Evolutionary conservation across 30 jellyfish, hydroid and myxozoan species (phyloP).

Genomic region (Turritopsis dohrnii): DNA sequence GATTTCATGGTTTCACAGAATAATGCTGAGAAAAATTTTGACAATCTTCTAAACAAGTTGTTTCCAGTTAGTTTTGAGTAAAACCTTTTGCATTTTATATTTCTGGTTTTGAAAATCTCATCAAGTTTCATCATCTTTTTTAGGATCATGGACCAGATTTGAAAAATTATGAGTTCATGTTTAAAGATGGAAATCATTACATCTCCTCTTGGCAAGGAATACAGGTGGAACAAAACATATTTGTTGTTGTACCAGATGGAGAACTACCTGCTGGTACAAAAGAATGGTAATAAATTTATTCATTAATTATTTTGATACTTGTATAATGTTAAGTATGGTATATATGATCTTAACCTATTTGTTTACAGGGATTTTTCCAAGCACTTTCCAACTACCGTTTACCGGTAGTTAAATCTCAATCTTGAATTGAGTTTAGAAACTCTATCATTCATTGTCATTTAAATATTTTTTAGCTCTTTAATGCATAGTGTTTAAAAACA

Average conservation of each 20-base stretch:
- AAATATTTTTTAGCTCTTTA: too few species aligned
- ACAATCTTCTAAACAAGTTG: not conserved
- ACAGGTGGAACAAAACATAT: not conserved
- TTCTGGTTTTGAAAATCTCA: not conserved
- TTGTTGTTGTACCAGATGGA: conserved; percentile 22
- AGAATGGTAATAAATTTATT: conserved; percentile 8
- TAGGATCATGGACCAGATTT: conserved; percentile 17
- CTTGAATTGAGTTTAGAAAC: too few species aligned
- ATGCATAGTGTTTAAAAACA: too few species aligned
- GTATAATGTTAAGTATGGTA: not conserved
- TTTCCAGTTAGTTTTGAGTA: not conserved
- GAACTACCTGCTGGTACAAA: conserved; percentile 18
- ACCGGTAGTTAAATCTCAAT: too few species aligned
- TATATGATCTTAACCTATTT: not conserved
- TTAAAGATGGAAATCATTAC: conserved; percentile 14
- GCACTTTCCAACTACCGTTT: too few species aligned
- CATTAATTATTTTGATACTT: not conserved
- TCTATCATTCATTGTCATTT: too few species aligned
- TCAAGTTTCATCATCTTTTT: not conserved
- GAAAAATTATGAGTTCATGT: not conserved
- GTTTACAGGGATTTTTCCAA: too few species aligned
- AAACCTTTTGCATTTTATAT: not conserved
- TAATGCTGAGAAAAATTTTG: not conserved
- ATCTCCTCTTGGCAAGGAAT: conserved; percentile 21
- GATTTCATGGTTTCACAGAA: not conserved